phyloP scores from a whole-genome alignment of 2,113 vertebrate species.

The Seriola dumerili region DNA sequence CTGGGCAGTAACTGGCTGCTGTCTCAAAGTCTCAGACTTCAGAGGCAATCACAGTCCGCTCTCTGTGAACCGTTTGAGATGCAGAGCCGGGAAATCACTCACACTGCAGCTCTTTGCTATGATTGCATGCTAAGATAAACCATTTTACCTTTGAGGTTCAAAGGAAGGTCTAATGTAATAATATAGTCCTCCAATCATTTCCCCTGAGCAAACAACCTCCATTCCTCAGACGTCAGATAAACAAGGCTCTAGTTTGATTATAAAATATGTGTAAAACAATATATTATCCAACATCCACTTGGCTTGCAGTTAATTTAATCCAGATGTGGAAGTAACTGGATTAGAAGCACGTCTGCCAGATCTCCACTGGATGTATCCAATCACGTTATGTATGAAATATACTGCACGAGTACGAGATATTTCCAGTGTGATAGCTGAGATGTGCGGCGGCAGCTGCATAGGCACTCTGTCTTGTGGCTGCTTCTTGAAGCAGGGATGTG shows the following conservation, averaged over 20 bases:
- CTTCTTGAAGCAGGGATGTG: constrained; percentile 52
- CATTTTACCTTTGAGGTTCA: constrained; percentile 42
- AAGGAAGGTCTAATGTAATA: constrained; percentile 30
- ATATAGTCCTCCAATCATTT: constrained; percentile 12
- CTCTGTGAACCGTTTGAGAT: constrained; percentile 4
- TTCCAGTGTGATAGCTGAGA: constrained; percentile 54
- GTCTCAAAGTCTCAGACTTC: constrained; percentile 14
- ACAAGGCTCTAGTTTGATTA: constrained; percentile 39
- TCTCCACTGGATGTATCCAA: constrained; percentile 68
- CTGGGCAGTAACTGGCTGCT: constrained; percentile 15
- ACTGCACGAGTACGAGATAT: constrained; percentile 52
- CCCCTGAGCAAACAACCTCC: constrained; percentile 33
- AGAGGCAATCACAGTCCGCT: constrained; percentile 21
- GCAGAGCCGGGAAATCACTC: constrained; percentile 5
- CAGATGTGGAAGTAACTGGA: constrained; percentile 73
- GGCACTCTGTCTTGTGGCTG: constrained; percentile 60
- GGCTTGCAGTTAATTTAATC: constrained; percentile 62
- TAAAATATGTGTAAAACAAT: constrained; percentile 60
- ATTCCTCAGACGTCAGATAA: constrained; percentile 45
- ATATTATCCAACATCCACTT: constrained; percentile 52
- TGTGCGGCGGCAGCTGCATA: constrained; percentile 60
- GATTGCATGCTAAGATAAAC: constrained; percentile 12
- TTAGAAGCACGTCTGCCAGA: constrained; percentile 63
- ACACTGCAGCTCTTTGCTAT: background rate
- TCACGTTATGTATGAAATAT: constrained; percentile 69